Evolutionary conservation across 1,140 invertebrate species (phyloP).

Genomic region (Planococcus citri): DNA sequence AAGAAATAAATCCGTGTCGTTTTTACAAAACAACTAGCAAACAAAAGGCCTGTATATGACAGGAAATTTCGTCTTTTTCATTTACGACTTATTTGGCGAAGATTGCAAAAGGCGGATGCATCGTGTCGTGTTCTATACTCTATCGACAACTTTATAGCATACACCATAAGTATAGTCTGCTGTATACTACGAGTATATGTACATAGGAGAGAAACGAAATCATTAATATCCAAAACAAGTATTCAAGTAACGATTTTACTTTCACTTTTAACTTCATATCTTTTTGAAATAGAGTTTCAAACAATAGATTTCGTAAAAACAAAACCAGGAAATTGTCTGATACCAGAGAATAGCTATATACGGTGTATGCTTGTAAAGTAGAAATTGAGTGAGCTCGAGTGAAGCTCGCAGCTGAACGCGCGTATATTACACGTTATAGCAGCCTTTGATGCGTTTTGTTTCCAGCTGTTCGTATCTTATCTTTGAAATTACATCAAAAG

Average conservation of each 20-base stretch:
- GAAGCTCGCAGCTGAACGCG: neutral
- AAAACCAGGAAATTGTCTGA: constrained; percentile 3
- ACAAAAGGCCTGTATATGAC: neutral
- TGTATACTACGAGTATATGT: no score
- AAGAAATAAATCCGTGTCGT: neutral
- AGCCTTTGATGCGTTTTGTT: neutral
- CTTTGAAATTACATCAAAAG: neutral
- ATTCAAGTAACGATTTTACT: neutral
- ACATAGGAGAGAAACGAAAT: constrained; percentile 1
- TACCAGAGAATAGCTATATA: neutral
- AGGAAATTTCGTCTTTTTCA: neutral
- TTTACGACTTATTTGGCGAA: constrained; percentile 7
- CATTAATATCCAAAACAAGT: constrained; percentile 7
- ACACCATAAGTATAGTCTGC: neutral
- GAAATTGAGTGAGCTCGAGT: neutral
- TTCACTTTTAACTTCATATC: neutral
- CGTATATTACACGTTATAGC: neutral
- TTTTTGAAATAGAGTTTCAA: neutral
- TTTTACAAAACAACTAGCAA: neutral
- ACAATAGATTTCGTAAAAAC: constrained; percentile 7
- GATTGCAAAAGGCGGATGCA: neutral
- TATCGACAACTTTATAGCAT: neutral
- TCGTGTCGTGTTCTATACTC: neutral
- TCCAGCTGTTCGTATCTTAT: neutral
- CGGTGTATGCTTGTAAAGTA: neutral